Conservation (phyloP, 2,888 invertebrate species). For the Cistogaster globosa region DNA sequence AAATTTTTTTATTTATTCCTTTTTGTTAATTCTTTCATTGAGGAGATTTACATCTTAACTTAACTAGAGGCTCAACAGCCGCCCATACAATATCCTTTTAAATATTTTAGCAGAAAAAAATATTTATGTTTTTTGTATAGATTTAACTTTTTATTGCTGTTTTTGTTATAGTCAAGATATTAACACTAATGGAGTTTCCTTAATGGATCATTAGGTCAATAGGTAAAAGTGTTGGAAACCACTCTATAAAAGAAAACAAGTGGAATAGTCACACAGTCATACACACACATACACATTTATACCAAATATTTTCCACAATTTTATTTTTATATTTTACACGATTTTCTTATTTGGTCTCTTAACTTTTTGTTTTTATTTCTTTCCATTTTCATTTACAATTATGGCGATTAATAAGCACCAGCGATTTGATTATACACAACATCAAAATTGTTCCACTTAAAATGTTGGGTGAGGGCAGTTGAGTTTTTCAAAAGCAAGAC, state of each 20-base stretch:
- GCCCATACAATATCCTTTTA: constrained; percentile 1
- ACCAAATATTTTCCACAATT: constrained; percentile 46
- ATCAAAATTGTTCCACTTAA: constrained; percentile 19
- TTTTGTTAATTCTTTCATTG: background rate
- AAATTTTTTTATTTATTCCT: constrained; percentile 16
- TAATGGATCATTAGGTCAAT: constrained; percentile 81
- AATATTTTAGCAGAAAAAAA: background rate
- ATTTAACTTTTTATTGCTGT: constrained; percentile 45
- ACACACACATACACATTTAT: too few relatives aligned
- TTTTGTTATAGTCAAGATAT: constrained; percentile 73
- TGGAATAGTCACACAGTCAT: too few relatives aligned
- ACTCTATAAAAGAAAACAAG: constrained; percentile 50
- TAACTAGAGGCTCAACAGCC: background rate
- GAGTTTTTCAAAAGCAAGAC: background rate
- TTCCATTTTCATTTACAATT: constrained; percentile 38
- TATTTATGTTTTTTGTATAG: constrained; percentile 34
- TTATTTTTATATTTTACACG: constrained; percentile 59
- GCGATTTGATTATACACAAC: constrained; percentile 44
- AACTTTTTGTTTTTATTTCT: constrained; percentile 24
- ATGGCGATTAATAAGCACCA: constrained; percentile 65
- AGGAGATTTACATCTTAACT: background rate
- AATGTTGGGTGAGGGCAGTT: constrained; percentile 11
- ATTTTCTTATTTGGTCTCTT: constrained; percentile 56
- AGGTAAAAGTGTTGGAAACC: constrained; percentile 66
- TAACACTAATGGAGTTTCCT: constrained; percentile 78